A percentile compares a stretch with the other conserved stretches of the same genome.
These are phyloP conservation scores for Vicugna pacos DNA, from an alignment of 2,113 vertebrate species.

Conservation along the genomic window DNA sequence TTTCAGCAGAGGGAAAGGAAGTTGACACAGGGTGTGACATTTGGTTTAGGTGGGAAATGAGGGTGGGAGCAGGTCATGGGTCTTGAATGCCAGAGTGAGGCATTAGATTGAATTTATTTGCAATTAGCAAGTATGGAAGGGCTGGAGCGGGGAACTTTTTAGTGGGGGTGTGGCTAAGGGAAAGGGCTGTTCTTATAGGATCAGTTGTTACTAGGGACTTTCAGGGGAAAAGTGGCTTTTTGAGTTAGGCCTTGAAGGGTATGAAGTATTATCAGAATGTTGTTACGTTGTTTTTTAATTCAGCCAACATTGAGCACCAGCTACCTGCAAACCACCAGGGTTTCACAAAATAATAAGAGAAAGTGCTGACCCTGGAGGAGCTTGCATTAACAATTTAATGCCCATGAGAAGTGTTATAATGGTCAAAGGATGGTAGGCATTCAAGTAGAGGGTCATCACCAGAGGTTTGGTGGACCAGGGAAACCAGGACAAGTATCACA, in stretches of 20 bases:
- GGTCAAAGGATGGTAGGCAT: not conserved
- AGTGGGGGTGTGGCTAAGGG: not conserved
- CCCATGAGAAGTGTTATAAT: not conserved
- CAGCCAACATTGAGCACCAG: not conserved
- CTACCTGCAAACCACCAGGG: not conserved
- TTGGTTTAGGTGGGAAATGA: not conserved
- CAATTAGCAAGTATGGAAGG: not conserved
- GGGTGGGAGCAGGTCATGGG: not conserved
- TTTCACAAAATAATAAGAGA: not conserved
- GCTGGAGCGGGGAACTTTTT: not conserved
- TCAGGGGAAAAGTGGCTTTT: not conserved
- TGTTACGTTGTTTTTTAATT: not conserved
- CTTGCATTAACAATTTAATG: not conserved
- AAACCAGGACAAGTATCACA: constrained; percentile 4
- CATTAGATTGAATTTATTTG: not conserved
- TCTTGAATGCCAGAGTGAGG: not conserved
- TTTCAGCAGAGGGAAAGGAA: not conserved
- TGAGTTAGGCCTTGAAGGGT: not conserved
- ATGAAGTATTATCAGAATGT: not conserved
- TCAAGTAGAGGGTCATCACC: not conserved
- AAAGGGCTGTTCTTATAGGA: not conserved
- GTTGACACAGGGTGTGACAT: not conserved
- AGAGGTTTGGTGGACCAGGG: not conserved
- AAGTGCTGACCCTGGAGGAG: not conserved
- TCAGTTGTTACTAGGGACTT: not conserved